phyloP scores from a whole-genome alignment of 1,140 invertebrate genomes.

The Leguminivora glycinivorella region DNA sequence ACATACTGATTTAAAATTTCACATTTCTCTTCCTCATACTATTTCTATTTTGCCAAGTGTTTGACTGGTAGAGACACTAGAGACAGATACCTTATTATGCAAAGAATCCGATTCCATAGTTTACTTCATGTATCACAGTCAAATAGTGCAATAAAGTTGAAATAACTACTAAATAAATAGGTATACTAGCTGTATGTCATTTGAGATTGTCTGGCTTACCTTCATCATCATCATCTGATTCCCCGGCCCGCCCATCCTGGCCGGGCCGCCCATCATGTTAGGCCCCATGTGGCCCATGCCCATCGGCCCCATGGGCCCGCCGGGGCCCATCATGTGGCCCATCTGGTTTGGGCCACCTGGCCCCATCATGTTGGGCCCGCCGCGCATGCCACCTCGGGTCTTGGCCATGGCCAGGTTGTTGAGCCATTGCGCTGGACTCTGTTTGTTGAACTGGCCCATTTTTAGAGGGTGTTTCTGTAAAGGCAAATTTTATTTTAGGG shows the following conservation, averaged over 20 bases:
- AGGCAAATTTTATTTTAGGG: constrained; percentile 26
- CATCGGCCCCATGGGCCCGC: constrained; percentile 65
- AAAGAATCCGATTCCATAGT: no score
- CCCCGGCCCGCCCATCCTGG: constrained; percentile 64
- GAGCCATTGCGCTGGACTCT: constrained; percentile 89
- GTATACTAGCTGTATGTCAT: no score
- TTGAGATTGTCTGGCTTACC: no score
- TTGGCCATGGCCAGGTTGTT: constrained; percentile 89
- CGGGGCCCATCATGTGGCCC: constrained; percentile 72
- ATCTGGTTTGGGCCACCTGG: constrained; percentile 52
- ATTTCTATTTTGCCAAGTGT: no score
- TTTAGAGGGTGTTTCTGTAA: constrained; percentile 92
- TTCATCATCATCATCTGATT: constrained; percentile 79
- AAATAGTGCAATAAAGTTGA: no score
- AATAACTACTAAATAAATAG: no score
- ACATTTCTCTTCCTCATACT: no score
- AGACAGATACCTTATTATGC: no score
- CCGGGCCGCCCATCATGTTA: constrained; percentile 72
- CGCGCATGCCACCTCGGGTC: constrained; percentile 82
- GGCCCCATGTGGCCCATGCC: constrained; percentile 79
- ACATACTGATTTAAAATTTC: no score
- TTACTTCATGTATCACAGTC: no score
- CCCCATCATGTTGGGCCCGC: constrained; percentile 75
- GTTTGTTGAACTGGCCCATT: constrained; percentile 91
- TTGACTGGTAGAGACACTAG: no score